Base-by-base conservation (phyloP, 2,113 vertebrate species). In the Prionailurus viverrinus region DNA sequence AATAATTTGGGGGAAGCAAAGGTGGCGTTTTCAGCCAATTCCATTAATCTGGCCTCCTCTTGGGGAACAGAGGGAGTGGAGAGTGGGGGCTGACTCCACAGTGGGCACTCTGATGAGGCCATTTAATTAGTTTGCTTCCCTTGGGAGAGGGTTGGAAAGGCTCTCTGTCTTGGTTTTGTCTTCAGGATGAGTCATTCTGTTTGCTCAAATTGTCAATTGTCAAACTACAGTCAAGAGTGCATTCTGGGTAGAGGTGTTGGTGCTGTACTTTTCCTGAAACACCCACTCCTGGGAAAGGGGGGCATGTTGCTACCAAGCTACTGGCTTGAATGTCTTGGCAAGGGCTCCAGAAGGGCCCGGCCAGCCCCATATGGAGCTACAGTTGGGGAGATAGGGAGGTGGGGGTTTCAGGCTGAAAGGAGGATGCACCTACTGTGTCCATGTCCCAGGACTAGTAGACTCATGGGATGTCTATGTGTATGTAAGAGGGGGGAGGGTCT, bases 101-200 rank as follows among this genome's bases (percentile, higher is more conserved):
- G 63, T 25, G 53, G 74, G 58, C 76, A 36, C 94, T 15, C 69
- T 16, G 84, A 18, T 41, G 61, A 41, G 71, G 48, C 69, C 73
- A 0, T 96, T 73, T 79, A 83, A 95, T 97, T 89, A 69, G 79
- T 14, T 89, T 84, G 55, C 73, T 0, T 97, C 94, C 96, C 95
- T 51, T 45, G 86, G 95, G 95, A 91, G 21, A 95, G 87, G 25
- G 23, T 69, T 89, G 61, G 86, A 73, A 82, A 39, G 48, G 79
- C 8, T 85, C 89, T 61, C 86, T 91, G 80, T 90, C 90, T 97
- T 68, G 18, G 63, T 89, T 97, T 95, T 97, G 95, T 97, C 97
- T 97, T 96, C 45, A 39, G 66, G 45, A 93, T 97, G 96, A 98
- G 85, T 98, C 96, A 79, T 65, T 94, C 53, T 95, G 84, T 96